Conservation (phyloP, 2,888 invertebrate genomes). For the Lumbricus terrestris region DNA sequence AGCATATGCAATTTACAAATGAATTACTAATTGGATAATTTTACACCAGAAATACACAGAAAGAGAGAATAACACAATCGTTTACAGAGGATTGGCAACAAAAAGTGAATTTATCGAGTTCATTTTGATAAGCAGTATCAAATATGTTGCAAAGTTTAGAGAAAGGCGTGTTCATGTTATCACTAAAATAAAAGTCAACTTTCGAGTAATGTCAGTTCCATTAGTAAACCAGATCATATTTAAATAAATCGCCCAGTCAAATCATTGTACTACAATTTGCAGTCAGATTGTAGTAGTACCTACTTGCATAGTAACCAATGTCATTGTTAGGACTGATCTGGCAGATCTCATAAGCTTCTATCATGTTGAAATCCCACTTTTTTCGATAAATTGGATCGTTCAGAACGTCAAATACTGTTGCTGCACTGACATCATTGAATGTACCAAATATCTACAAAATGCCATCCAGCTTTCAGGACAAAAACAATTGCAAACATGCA, state of each 20-base stretch:
- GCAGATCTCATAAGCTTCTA: constrained; percentile 81
- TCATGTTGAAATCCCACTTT: constrained; percentile 88
- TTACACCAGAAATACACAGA: too few species aligned
- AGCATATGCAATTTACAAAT: too few species aligned
- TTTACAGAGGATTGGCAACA: too few species aligned
- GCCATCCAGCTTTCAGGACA: neutral
- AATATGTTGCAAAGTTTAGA: neutral
- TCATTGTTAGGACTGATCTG: constrained; percentile 89
- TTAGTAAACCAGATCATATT: neutral
- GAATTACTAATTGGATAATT: too few species aligned
- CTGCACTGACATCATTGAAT: constrained; percentile 74
- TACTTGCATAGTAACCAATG: constrained; percentile 86
- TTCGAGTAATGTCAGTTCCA: neutral
- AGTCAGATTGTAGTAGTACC: constrained; percentile 44
- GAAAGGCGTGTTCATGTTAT: too few species aligned
- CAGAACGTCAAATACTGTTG: constrained; percentile 80
- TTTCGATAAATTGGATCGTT: constrained; percentile 86
- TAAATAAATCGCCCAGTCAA: neutral
- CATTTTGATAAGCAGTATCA: neutral
- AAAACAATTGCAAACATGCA: neutral
- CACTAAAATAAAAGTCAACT: too few species aligned
- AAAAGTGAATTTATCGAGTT: neutral
- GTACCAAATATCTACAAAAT: constrained; percentile 63
- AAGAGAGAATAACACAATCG: too few species aligned
- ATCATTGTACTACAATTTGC: neutral